A percentile compares a stretch with the other conserved stretches of the same genome.
These are phyloP conservation scores for Caenorhabditis macrosperma DNA, from an alignment of 2,888 invertebrate genomes.

Conservation along the genomic window DNA sequence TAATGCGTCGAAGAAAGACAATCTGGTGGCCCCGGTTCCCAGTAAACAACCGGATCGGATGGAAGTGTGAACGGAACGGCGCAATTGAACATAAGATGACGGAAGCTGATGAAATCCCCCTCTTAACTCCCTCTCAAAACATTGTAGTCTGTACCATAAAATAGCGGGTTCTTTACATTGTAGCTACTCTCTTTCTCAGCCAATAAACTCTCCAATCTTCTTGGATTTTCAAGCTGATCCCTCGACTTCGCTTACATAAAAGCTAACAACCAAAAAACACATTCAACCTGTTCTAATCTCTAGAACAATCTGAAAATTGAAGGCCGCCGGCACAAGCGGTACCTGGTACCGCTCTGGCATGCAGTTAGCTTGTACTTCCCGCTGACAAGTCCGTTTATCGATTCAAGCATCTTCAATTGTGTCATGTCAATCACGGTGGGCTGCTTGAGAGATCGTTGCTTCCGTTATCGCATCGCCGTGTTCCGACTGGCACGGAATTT, in stretches of 20 bases:
- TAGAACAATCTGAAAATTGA: constrained; percentile 11
- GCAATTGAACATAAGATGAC: background rate
- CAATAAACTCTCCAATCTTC: background rate
- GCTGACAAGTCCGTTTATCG: constrained; percentile 5
- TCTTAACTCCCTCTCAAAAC: constrained; percentile 17
- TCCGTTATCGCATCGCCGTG: constrained; percentile 38
- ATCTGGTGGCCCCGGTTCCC: constrained; percentile 67
- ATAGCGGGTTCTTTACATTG: constrained; percentile 42
- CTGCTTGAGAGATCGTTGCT: constrained; percentile 7
- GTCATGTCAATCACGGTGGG: constrained; percentile 47
- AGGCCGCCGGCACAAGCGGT: background rate
- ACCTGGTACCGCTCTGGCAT: background rate
- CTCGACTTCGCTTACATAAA: background rate
- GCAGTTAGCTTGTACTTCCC: constrained; percentile 25
- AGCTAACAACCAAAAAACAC: background rate
- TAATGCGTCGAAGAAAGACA: constrained; percentile 77
- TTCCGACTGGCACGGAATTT: constrained; percentile 52
- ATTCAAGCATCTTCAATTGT: constrained; percentile 22
- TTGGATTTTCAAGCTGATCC: constrained; percentile 8
- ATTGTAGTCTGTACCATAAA: constrained; percentile 30
- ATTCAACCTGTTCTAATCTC: background rate
- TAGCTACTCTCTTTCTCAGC: background rate
- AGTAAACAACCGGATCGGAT: constrained; percentile 68
- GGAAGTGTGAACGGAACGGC: constrained; percentile 67
- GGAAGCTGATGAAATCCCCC: constrained; percentile 6